Conservation (phyloP, 2,888 invertebrate species). For the Eubasilissa splendida region DNA sequence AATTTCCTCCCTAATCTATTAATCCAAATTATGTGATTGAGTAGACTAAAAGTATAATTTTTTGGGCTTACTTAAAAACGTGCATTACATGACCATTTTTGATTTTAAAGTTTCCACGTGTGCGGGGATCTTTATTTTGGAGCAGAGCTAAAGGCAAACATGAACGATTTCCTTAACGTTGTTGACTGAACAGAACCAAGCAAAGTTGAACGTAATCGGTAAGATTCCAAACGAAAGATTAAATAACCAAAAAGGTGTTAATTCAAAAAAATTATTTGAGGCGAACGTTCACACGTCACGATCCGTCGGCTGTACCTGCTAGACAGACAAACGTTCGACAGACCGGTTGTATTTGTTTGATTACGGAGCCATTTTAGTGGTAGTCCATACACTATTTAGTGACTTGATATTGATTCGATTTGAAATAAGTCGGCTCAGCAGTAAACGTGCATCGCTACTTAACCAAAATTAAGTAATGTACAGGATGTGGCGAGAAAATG, state of each 20-base stretch:
- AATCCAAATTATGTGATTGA: no score
- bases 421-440: background rate
- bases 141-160: no score
- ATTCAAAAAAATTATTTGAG: conserved; percentile 52
- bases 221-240: conserved; percentile 49
- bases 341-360: conserved; percentile 48
- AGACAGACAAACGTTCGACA: background rate
- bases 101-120: no score
- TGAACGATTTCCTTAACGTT: background rate
- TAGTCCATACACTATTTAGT: conserved; percentile 22
- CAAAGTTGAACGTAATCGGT: conserved; percentile 29
- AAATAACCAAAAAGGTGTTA: conserved; percentile 57
- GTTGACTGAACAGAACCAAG: background rate
- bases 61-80: no score
- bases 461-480: no score
- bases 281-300: conserved; percentile 53
- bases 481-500: no score
- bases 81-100: no score
- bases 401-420: conserved; percentile 1
- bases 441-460: no score
- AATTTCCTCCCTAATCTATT: no score
- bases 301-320: conserved; percentile 16
- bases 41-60: no score
- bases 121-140: no score
- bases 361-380: conserved; percentile 16